Evolutionary conservation across 2,797 vertebrate species (phyloP), one percentile per base, ranked within the genome.

Genomic region (Betta splendens): DNA sequence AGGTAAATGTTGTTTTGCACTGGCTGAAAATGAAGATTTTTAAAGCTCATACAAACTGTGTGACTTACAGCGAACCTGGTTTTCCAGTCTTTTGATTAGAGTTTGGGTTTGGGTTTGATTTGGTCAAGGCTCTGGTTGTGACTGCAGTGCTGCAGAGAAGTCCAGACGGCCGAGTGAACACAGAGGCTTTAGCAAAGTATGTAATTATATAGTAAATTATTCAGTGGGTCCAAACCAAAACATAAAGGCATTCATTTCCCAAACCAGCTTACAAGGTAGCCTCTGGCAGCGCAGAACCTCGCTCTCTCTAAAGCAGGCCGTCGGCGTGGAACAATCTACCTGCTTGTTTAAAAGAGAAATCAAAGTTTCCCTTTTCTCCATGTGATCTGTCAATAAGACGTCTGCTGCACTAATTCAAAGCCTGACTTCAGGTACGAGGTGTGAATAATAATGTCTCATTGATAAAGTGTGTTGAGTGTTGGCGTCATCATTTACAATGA

Each of bases 181-280:
- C 48, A 36, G 80, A 85, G 80, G 85, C 71, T 83, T 92, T 90
- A 84, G 65, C 75, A 72, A 72, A 84, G 75, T 80, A 76, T 91
- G 84, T 88, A 90, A 92, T 93, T 92, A 92, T 67, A 83, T 83
- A 85, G 89, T 88, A 87, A 90, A 91, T 91, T 88, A 88, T 90
- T 86, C 87, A 82, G 67, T 69, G 73, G 73, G 71, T 83, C 87
- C 64, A 87, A 88, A 87, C 78, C 85, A 82, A 85, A 88, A 89
- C 81, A 85, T 68, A 73, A 81, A 88, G 81, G 82, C 87, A 84
- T 84, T 92, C 82, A 90, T 92, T 92, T 90, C 86, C 85, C 77
- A 88, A 89, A 85, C 88, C 87, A 83, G 80, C 82, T 87, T 79
- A 87, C 77, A 87, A 76, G 82, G 79, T 71, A 87, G 75, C 75